Evolutionary conservation across 2,797 vertebrate genomes (phyloP).

Genomic region (Hippoglossus hippoglossus): DNA sequence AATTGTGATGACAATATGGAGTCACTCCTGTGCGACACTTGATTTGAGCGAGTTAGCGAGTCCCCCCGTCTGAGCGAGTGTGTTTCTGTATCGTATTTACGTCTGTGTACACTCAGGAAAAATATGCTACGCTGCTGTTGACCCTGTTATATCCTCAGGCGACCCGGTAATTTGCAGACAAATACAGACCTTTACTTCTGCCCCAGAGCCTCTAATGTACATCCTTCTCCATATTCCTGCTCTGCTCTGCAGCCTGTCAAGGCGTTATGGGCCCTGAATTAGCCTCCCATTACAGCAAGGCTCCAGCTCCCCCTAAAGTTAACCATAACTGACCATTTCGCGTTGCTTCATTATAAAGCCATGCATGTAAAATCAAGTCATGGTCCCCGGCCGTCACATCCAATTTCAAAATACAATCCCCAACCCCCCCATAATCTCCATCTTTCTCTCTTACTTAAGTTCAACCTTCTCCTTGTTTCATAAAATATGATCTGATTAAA

Average conservation of each 20-base stretch:
- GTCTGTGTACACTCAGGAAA: constrained; percentile 33
- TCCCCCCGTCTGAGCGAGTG: constrained; percentile 19
- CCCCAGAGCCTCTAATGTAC: constrained; percentile 30
- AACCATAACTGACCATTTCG: constrained; percentile 80
- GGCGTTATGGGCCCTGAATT: constrained; percentile 60
- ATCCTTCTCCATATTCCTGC: constrained; percentile 57
- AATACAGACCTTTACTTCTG: constrained; percentile 52
- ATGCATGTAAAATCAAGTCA: constrained; percentile 75
- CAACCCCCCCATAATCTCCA: constrained; percentile 44
- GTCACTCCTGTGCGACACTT: constrained; percentile 43
- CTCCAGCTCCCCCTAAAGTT: constrained; percentile 67
- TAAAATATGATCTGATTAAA: constrained; percentile 84
- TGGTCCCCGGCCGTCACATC: constrained; percentile 77
- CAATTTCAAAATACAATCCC: constrained; percentile 77
- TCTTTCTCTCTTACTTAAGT: constrained; percentile 67
- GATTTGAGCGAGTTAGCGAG: constrained; percentile 47
- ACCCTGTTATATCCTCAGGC: constrained; percentile 68
- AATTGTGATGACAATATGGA: constrained; percentile 68
- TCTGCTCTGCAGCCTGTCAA: constrained; percentile 57
- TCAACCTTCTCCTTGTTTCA: constrained; percentile 76
- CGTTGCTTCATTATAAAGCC: constrained; percentile 78
- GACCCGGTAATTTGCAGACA: constrained; percentile 63
- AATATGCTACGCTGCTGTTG: constrained; percentile 39
- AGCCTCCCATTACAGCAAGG: constrained; percentile 68
- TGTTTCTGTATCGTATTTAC: constrained; percentile 40